Base-by-base conservation (phyloP, 2,113 vertebrate genomes). In the Myiagra hebetior region DNA sequence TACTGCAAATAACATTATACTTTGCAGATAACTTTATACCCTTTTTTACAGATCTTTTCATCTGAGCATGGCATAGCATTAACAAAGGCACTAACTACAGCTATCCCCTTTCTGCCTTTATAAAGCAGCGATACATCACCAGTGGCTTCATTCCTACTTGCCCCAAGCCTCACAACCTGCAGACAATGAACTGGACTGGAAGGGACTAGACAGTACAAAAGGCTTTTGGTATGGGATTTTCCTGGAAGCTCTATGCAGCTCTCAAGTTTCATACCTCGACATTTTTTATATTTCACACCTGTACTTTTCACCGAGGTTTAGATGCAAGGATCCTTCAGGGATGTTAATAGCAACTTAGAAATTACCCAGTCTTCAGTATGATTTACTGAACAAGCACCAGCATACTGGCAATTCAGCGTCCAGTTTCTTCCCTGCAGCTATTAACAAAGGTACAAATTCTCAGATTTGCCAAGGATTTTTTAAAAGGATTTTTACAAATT, bases 51-150 rank as follows among this genome's bases (percentile, higher is more conserved):
- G 9, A 31, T 35, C 31, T 78, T 92, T 84, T 64, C 12, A 67
- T 49, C 23, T 33, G 24, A 85, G 37, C 14, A 37, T n/a, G 62
- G 33, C 33, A 18, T 13, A 80, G 17, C 24, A 62, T 46, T 83
- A 69, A 42, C 60, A 87, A 91, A 78, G 28, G 39, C 52, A 76
- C 9, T 52, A 67, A 55, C 33, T 68, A 19, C 10, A 78, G 18
- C 33, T 79, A 18, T 31, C 21, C 9, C 15, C 35, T 67, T 89
- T 84, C 76, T 72, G 49, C 80, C 75, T 77, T 72, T 37, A 42
- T 56, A 39, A 53, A 86, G n/a, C 39, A 55, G 39, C 0, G 0
- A 22, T 37, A n/a, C 3, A 57, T 74, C 0, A 0, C 31, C 72
- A 39, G 14, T 42, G 56, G 16, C 21, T 46, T 80, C 72, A 17